These are phyloP conservation scores for Habroteleia sp. DNA, from an alignment of 2,888 invertebrate genomes.

Conservation along the genomic window DNA sequence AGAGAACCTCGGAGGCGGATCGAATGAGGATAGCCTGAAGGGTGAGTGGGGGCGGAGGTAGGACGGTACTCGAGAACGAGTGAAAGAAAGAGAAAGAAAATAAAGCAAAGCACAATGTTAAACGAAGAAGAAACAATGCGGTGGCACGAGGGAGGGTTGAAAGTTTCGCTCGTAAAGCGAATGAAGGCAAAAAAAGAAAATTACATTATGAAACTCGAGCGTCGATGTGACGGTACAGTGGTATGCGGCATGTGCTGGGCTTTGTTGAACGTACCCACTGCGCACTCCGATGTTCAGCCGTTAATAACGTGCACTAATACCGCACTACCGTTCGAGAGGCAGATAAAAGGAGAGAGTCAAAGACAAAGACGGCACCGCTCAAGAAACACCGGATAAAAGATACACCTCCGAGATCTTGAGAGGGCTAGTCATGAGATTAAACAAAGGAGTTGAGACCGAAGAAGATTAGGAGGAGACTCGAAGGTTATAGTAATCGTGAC, in stretches of 20 bases:
- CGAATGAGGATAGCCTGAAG: constrained; percentile 56
- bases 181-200: constrained; percentile 74
- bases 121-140: constrained; percentile 35
- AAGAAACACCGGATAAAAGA: constrained; percentile 60
- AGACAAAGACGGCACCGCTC: constrained; percentile 52
- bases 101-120: neutral
- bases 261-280: constrained; percentile 62
- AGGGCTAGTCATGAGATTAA: constrained; percentile 69
- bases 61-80: constrained; percentile 60
- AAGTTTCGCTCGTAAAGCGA: constrained; percentile 79
- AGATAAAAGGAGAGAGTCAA: constrained; percentile 37
- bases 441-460: constrained; percentile 69
- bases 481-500: constrained; percentile 53
- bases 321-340: constrained; percentile 63
- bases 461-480: constrained; percentile 55
- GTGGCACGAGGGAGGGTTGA: constrained; percentile 68
- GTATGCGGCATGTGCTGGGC: constrained; percentile 63
- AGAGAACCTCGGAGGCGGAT: constrained; percentile 64
- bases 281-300: constrained; percentile 64
- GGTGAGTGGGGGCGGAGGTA: constrained; percentile 58
- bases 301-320: constrained; percentile 67
- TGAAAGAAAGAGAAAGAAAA: constrained; percentile 50
- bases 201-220: constrained; percentile 79
- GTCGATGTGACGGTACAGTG: constrained; percentile 64
- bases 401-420: constrained; percentile 57